phyloP scores from a whole-genome alignment of 2,797 vertebrate species.

The Acanthurus leucopareius region DNA sequence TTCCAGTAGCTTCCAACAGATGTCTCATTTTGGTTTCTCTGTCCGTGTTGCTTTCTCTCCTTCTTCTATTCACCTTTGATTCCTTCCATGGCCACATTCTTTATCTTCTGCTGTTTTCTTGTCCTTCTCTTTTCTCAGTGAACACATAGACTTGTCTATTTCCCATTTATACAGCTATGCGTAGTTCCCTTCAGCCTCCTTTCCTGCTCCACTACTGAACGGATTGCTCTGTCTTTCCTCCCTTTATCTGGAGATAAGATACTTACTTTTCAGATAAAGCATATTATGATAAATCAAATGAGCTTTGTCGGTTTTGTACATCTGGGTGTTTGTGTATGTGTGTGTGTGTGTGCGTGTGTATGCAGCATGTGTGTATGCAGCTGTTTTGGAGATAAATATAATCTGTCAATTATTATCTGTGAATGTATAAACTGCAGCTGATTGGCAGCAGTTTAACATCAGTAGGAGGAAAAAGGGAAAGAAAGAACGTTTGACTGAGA shows the following conservation, averaged over 20 bases:
- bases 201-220: slow-evolving; percentile 63
- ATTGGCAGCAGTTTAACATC: slow-evolving; percentile 16
- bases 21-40: slow-evolving; percentile 29
- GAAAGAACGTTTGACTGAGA: neutral
- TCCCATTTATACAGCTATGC: neutral
- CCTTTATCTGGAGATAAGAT: slow-evolving; percentile 90
- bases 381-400: slow-evolving; percentile 61
- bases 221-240: slow-evolving; percentile 81
- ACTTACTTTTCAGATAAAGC: slow-evolving; percentile 92
- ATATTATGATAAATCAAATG: slow-evolving; percentile 89
- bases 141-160: neutral
- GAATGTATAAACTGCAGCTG: slow-evolving; percentile 25
- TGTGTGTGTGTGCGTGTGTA: neutral
- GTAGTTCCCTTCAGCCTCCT: slow-evolving; percentile 41
- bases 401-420: slow-evolving; percentile 41
- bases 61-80: slow-evolving; percentile 6
- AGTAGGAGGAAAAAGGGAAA: neutral
- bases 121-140: neutral
- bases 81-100: neutral
- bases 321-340: slow-evolving; percentile 50
- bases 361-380: slow-evolving; percentile 24
- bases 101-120: slow-evolving; percentile 7
- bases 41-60: neutral
- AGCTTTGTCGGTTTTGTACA: slow-evolving; percentile 75
- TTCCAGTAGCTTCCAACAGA: slow-evolving; percentile 12